phyloP scores from a whole-genome alignment of 2,888 invertebrate genomes.

The Plebejus argus region DNA sequence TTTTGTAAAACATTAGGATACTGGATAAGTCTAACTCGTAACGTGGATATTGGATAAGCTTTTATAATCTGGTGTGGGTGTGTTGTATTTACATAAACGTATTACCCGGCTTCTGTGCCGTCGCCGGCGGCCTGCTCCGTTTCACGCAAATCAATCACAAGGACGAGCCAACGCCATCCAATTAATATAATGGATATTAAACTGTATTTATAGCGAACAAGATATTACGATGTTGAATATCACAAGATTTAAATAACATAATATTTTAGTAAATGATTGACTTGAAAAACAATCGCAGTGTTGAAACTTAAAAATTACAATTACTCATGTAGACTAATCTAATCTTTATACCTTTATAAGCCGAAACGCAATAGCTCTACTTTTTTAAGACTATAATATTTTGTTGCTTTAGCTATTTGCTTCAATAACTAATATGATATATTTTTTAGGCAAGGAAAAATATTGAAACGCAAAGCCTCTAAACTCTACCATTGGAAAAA shows the following conservation, averaged over 20 bases:
- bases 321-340: not conserved
- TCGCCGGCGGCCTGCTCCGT: not conserved
- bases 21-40: not conserved
- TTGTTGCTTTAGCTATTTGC: no score
- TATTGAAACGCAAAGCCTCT: no score
- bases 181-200: constrained; percentile 19
- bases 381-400: not conserved
- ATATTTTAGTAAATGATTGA: not conserved
- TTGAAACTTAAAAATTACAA: not conserved
- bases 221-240: not conserved
- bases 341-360: not conserved
- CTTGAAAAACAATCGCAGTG: not conserved
- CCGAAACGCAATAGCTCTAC: not conserved
- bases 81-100: constrained; percentile 12
- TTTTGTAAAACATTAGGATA: not conserved
- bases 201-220: constrained; percentile 5
- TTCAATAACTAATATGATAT: no score
- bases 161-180: constrained; percentile 8
- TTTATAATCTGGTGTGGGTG: constrained; percentile 7
- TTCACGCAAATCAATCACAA: constrained; percentile 22
- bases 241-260: not conserved
- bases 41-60: no score
- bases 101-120: not conserved
- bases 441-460: no score
- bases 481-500: no score